phyloP scores from a whole-genome alignment of 2,888 invertebrate genomes.

The Nephrotoma flavescens region DNA sequence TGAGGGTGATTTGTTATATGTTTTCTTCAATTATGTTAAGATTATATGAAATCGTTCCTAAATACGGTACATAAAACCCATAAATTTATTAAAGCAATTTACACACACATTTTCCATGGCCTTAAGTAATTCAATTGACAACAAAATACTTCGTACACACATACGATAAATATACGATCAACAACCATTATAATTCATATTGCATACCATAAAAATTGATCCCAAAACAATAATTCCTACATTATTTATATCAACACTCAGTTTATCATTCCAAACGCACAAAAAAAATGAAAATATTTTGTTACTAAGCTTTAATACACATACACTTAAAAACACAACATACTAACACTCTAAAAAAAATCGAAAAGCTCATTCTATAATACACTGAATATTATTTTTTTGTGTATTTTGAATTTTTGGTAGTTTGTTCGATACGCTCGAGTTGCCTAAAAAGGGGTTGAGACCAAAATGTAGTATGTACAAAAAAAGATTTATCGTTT shows the following conservation, averaged over 20 bases:
- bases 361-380: background rate
- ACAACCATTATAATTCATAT: background rate
- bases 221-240: background rate
- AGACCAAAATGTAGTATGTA: background rate
- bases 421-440: background rate
- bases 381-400: background rate
- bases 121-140: background rate
- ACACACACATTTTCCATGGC: background rate
- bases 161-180: background rate
- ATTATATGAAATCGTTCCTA: background rate
- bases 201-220: background rate
- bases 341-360: background rate
- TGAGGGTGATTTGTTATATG: no score
- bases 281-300: background rate
- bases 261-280: background rate
- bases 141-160: background rate
- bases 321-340: background rate
- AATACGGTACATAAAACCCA: background rate
- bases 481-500: background rate
- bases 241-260: background rate
- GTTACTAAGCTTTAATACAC: background rate
- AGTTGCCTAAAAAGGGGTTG: background rate
- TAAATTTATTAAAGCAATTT: no score
- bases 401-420: background rate
- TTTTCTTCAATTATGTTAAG: no score